These are phyloP conservation scores for Drosophila demipolita DNA, from an alignment of 2,888 invertebrate species.

Conservation along the genomic window DNA sequence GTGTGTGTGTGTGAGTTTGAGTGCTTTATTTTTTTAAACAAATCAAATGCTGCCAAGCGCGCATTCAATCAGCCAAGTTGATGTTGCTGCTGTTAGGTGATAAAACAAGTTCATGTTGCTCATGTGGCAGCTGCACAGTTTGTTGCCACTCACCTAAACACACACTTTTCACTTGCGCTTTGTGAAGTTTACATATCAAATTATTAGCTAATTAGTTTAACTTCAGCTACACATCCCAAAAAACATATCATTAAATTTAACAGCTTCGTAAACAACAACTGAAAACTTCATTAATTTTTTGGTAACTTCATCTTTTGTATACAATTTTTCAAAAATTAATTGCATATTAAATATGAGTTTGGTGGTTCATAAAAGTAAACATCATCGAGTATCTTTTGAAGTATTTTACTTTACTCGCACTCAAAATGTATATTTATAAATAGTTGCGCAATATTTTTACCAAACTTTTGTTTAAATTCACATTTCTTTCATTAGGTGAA, in stretches of 20 bases:
- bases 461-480: slow-evolving; percentile 21
- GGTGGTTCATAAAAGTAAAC: slow-evolving; percentile 20
- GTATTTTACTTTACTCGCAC: slow-evolving; percentile 11
- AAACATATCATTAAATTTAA: slow-evolving; percentile 37
- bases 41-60: slow-evolving; percentile 78
- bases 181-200: slow-evolving; percentile 53
- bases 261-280: slow-evolving; percentile 40
- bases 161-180: slow-evolving; percentile 25
- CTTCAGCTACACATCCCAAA: slow-evolving; percentile 1
- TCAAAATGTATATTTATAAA: slow-evolving; percentile 15
- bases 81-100: slow-evolving; percentile 61
- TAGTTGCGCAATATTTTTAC: slow-evolving; percentile 33
- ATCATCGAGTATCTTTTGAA: slow-evolving; percentile 26
- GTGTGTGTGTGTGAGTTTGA: slow-evolving; percentile 34
- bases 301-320: slow-evolving; percentile 1
- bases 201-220: slow-evolving; percentile 68
- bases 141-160: slow-evolving; percentile 33
- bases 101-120: slow-evolving; percentile 69
- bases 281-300: slow-evolving; percentile 20
- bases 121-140: slow-evolving; percentile 32
- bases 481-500: slow-evolving; percentile 14
- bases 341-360: slow-evolving; percentile 42
- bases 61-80: slow-evolving; percentile 77
- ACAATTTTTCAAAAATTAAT: slow-evolving; percentile 1
- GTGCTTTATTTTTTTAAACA: slow-evolving; percentile 79